These are phyloP conservation scores for Ruditapes philippinarum DNA, from an alignment of 1,140 invertebrate genomes.

Conservation along the genomic window DNA sequence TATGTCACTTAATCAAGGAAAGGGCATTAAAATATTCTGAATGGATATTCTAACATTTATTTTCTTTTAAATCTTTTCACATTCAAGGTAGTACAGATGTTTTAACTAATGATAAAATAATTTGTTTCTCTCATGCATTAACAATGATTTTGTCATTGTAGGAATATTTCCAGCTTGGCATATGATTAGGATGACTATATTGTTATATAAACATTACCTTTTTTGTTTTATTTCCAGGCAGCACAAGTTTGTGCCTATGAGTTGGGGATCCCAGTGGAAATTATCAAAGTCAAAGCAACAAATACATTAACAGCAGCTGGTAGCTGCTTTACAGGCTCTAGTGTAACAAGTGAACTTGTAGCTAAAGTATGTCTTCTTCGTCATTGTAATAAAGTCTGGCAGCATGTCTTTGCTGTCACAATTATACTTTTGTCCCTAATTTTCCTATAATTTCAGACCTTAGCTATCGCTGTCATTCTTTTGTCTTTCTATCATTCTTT, in stretches of 20 bases:
- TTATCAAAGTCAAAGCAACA: conserved; percentile 91
- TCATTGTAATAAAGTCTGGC: neutral
- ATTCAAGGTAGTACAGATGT: too few relatives aligned
- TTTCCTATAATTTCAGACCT: neutral
- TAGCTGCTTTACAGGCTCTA: conserved; percentile 90
- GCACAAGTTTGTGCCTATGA: conserved; percentile 93
- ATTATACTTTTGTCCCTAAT: neutral
- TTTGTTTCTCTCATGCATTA: too few relatives aligned
- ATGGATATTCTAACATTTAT: too few relatives aligned
- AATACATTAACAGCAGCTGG: conserved; percentile 88
- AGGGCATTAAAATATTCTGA: too few relatives aligned
- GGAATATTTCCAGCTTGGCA: too few relatives aligned
- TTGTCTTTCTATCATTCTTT: neutral
- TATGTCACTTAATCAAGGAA: too few relatives aligned
- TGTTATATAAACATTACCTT: too few relatives aligned
- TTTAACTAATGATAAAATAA: too few relatives aligned
- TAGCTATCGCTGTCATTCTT: neutral
- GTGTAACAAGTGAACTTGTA: conserved; percentile 87
- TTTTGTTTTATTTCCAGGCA: conserved; percentile 88
- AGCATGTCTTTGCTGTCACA: neutral
- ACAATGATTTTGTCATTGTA: too few relatives aligned
- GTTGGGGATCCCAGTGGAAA: conserved; percentile 91
- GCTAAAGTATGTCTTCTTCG: conserved; percentile 58
- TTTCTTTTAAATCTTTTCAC: too few relatives aligned
- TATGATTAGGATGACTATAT: too few relatives aligned